phyloP scores from a whole-genome alignment of 2,888 invertebrate species.

The Eristalinus sepulchralis region DNA sequence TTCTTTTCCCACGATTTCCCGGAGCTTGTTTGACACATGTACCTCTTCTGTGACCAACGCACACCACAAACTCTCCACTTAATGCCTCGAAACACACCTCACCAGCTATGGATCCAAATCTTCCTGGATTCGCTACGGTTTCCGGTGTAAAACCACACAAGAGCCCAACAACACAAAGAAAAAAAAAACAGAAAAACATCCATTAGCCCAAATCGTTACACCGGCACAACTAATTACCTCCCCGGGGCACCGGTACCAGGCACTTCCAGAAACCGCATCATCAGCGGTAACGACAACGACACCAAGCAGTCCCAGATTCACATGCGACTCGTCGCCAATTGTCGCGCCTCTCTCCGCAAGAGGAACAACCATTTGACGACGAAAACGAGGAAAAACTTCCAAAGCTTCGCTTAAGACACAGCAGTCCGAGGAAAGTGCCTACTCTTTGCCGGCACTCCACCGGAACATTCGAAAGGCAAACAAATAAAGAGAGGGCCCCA shows the following conservation, averaged over 20 bases:
- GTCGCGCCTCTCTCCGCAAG: background rate
- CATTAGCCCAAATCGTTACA: background rate
- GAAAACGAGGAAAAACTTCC: background rate
- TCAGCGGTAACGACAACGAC: too few species aligned
- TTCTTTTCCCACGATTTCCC: too few species aligned
- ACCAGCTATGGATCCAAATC: too few species aligned
- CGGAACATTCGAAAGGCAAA: background rate
- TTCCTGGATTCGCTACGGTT: background rate
- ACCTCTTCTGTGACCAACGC: too few species aligned
- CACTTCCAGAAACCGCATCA: background rate
- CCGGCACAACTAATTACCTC: background rate
- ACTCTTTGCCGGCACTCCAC: background rate
- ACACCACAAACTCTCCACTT: too few species aligned
- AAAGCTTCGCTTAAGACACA: background rate
- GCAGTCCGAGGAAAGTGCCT: background rate
- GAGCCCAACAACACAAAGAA: too few species aligned
- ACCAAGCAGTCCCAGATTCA: background rate
- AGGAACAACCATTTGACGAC: background rate
- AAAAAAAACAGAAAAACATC: background rate
- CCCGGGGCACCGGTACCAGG: background rate
- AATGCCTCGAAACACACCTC: too few species aligned
- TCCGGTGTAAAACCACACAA: background rate
- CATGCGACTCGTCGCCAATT: background rate
- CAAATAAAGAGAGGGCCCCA: background rate
- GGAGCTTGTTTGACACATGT: too few species aligned